A percentile compares a stretch with the other conserved stretches of the same genome.
Evolutionary conservation across 1,140 invertebrate species (phyloP).

Genomic region (Orchesella cincta): DNA sequence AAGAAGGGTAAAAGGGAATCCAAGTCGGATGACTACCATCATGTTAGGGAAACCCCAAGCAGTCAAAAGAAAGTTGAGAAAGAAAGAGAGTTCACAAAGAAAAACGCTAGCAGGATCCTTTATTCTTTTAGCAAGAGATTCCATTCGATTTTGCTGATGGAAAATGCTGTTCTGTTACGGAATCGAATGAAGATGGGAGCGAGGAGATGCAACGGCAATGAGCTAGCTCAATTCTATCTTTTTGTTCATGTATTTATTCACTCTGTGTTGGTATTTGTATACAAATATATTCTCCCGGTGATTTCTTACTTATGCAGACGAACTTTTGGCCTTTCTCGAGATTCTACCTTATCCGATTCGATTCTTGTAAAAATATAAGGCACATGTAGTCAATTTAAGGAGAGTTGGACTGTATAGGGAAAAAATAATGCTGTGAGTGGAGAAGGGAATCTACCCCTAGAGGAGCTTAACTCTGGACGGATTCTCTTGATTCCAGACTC

Average conservation of each 20-base stretch:
- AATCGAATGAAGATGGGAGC: no score
- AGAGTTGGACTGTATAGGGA: not conserved
- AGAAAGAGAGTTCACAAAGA: not conserved
- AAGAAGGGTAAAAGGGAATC: not conserved
- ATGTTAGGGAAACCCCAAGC: not conserved
- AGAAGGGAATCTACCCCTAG: no score
- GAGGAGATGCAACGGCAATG: no score
- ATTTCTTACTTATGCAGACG: not conserved
- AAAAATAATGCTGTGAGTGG: no score
- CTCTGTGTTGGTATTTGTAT: not conserved
- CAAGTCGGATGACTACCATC: no score
- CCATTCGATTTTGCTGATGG: not conserved
- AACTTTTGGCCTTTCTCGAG: conserved; percentile 3
- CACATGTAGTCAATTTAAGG: not conserved
- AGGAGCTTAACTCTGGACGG: no score
- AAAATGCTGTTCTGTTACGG: no score
- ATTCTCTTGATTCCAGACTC: no score
- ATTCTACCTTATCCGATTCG: conserved; percentile 1
- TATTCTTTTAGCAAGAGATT: not conserved
- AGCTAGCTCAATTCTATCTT: not conserved
- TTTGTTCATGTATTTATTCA: not conserved
- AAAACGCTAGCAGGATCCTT: not conserved
- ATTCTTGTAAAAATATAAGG: not conserved
- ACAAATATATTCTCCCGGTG: not conserved
- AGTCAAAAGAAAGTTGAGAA: not conserved